Evolutionary conservation across 2,888 invertebrate genomes (phyloP).

Genomic region (Octodonta nipae): DNA sequence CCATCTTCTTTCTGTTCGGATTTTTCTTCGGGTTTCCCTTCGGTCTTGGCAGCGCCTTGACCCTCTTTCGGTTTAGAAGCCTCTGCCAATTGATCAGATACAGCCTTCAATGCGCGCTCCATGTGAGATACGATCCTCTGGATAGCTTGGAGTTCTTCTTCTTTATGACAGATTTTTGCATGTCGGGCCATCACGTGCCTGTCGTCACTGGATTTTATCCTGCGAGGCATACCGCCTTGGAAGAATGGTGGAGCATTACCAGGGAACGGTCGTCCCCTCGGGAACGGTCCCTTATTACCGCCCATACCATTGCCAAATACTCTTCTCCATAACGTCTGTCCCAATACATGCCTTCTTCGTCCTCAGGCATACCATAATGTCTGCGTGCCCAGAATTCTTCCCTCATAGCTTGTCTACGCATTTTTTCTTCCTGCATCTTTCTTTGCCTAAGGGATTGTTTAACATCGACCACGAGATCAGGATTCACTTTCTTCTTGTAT

Average conservation of each 20-base stretch:
- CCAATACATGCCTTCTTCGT: constrained; percentile 77
- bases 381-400: constrained; percentile 55
- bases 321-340: constrained; percentile 67
- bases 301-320: constrained; percentile 60
- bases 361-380: constrained; percentile 50
- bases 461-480: constrained; percentile 88
- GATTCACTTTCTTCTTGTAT: constrained; percentile 90
- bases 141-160: constrained; percentile 75
- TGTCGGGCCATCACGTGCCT: constrained; percentile 88
- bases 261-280: constrained; percentile 33
- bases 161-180: constrained; percentile 84
- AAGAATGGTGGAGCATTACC: constrained; percentile 34
- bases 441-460: constrained; percentile 83
- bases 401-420: constrained; percentile 57
- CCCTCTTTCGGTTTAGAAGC: constrained; percentile 30
- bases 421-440: constrained; percentile 73
- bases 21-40: constrained; percentile 11
- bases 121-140: constrained; percentile 86
- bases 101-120: constrained; percentile 85
- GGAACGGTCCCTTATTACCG: constrained; percentile 45
- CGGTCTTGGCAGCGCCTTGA: constrained; percentile 33
- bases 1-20: constrained; percentile 53
- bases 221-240: constrained; percentile 48
- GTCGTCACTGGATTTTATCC: constrained; percentile 90
- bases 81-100: constrained; percentile 78